Base-by-base conservation (phyloP, 1,140 invertebrate species). In the Drosophila ohnishii region DNA sequence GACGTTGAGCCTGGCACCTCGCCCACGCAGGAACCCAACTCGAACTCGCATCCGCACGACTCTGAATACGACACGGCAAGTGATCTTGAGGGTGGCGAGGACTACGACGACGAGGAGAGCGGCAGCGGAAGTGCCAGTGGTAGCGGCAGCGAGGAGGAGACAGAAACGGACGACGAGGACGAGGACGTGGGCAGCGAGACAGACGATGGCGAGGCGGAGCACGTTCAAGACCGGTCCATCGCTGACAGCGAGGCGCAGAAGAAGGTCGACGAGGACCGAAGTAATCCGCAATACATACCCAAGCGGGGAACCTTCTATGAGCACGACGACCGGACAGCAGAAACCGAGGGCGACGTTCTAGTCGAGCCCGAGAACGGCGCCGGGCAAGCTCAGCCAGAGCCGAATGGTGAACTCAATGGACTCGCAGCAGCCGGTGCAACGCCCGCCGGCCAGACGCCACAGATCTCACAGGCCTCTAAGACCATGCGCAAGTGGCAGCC, bases 261-360 rank as follows among this genome's bases (percentile, higher is more conserved):
- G 73, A 95, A 95, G 72, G 93, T 98, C 2, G 98, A 99, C 92
- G 97, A 99, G 91, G 98, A 99, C 91, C 94, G 96, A 71, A 96
- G 97, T 83, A 99, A 99, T 93, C 98, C 98, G 6, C 98, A 99
- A 78, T 99, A 98, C 91, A 98, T 99, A 86, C 98, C 98, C 0
- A 98, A 98, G 92, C 94, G 96, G 72, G 98, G 98, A 16, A 97
- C 97, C 5, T 99, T 99, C 92, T 99, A 99, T 88, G 98, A 99
- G 83, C 98, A 99, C 90, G 98, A 99, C 92, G 97, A 98, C 89
- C 92, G 97, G 76, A 96, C 95, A n/a, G 94, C 94, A 19, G 95
- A 96, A 22, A 70, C 94, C 13, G 95, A 84, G 16, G 95, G 74
- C 7, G 75, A 72, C 1, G 64, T 51, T 0, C 73, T 66, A 7